Base-by-base conservation (phyloP, 1,140 invertebrate species). In the Artemia franciscana region DNA sequence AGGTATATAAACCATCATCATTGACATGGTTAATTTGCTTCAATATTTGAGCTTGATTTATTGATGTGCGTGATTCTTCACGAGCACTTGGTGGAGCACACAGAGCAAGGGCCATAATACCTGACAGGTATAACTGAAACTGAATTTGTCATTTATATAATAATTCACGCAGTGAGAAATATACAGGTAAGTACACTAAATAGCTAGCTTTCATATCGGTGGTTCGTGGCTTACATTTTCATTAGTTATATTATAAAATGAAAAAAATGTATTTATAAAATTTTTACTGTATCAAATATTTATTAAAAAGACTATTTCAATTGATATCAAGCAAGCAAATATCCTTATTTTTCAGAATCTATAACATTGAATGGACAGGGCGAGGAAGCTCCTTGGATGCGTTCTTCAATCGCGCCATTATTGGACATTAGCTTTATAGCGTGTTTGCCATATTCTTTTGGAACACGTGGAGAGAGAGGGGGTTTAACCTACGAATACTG, bases 1-100 rank as follows among this genome's bases (percentile, higher is more conserved):
- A 86, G 0, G 85, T 88, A 68, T 88, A 89, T 0, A 84, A 84
- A 23, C 85, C 85, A 71, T 90, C 86, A 39, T 86, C 81, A 68
- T 88, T 88, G 0, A 86, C 75, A 70, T 83, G 79, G 64, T 85
- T 80, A 65, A 89, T 85, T 71, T 86, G 84, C 69, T 87, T 86
- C 26, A 82, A 71, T 65, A 81, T 82, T 9, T 77, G 75, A 12
- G 80, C 78, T 67, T 75, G 75, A 18, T 67, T 59, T 74, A 63
- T 58, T 24, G 64, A 64, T 57, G 24, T 26, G 23, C 24, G 15
- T n/a, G 18, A 25, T 57, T 60, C 26, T 57, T 59, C 5, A 60
- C 27, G 25, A 21, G 24, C 24, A 21, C 30, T 24, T 18, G 57
- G 58, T 12, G 30, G 26, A 60, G 61, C 61, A 5, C 26, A 26